Base-by-base conservation (phyloP, 2,113 vertebrate genomes). In the Caloenas nicobarica region DNA sequence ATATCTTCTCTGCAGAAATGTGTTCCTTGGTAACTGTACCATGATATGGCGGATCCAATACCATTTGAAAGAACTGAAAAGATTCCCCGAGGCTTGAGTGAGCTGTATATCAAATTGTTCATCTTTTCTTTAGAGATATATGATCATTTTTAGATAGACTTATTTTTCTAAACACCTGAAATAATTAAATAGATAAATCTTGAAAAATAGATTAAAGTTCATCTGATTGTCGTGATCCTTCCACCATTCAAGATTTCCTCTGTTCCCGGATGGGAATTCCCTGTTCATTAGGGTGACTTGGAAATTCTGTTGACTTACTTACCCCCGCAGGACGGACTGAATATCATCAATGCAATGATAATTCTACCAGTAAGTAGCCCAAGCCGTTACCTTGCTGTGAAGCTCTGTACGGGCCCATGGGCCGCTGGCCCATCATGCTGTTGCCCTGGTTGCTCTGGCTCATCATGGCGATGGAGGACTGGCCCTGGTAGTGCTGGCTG, bases 401-500 rank as follows among this genome's bases (percentile, higher is more conserved):
- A 18, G 99, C 97, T 89, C 99, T 98, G 97, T 99, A 99, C 40
- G 98, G 98, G 31, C 99, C 99, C 98, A 99, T 98, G 25, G 99
- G 98, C 87, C 99, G 98, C 97, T 99, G 99, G 9, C 98, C 98
- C 98, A 99, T 99, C 98, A 99, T 98, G 95, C 97, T 98, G 98
- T 98, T 98, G 81, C 98, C 98, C 96, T 99, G 99, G 97, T 98
- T 98, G 69, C 98, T 98, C 97, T 99, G 99, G 89, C 98, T 98
- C 99, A 99, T 98, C 98, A 99, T 99, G 97, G 98, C 98, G 77
- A 99, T 98, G 96, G 99, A 98, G 38, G 98, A 97, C 86, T 99
- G 99, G 50, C 99, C 98, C 98, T 99, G 99, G 98, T 99, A 99
- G 86, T 99, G 99, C 87, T 99, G 99, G 79, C 98, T 98, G 42